These are phyloP conservation scores for Andricus quercusramuli DNA, from an alignment of 2,888 invertebrate species.

Conservation along the genomic window DNA sequence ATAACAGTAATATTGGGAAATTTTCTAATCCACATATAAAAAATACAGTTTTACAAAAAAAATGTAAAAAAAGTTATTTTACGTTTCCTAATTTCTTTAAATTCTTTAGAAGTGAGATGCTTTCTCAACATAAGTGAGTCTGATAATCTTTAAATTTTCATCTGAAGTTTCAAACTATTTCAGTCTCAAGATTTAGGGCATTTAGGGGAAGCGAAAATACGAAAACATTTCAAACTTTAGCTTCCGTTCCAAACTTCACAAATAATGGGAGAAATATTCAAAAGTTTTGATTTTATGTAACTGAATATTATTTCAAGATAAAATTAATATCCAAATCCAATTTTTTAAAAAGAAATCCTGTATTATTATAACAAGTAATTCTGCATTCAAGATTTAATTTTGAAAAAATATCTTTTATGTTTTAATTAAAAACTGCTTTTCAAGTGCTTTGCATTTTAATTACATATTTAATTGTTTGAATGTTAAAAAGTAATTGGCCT, in stretches of 20 bases:
- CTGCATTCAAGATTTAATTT: too few relatives aligned
- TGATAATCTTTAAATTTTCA: neutral
- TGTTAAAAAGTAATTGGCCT: neutral
- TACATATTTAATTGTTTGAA: too few relatives aligned
- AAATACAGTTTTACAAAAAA: neutral
- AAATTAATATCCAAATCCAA: neutral
- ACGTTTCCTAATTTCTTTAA: neutral
- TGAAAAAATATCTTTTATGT: too few relatives aligned
- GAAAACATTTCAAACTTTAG: neutral
- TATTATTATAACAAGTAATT: too few relatives aligned
- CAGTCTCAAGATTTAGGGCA: neutral
- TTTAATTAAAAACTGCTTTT: too few relatives aligned
- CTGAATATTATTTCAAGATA: neutral
- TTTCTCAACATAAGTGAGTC: neutral
- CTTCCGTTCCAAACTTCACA: neutral
- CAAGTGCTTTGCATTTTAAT: too few relatives aligned
- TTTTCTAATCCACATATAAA: neutral
- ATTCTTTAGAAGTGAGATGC: neutral
- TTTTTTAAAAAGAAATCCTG: neutral
- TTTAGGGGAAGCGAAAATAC: neutral
- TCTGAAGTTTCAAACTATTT: neutral
- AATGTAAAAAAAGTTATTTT: neutral
- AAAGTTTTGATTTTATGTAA: neutral
- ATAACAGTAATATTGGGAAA: neutral
- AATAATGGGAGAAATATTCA: neutral